These are phyloP conservation scores for Incurvaria masculella DNA, from an alignment of 2,888 invertebrate genomes.

Conservation along the genomic window DNA sequence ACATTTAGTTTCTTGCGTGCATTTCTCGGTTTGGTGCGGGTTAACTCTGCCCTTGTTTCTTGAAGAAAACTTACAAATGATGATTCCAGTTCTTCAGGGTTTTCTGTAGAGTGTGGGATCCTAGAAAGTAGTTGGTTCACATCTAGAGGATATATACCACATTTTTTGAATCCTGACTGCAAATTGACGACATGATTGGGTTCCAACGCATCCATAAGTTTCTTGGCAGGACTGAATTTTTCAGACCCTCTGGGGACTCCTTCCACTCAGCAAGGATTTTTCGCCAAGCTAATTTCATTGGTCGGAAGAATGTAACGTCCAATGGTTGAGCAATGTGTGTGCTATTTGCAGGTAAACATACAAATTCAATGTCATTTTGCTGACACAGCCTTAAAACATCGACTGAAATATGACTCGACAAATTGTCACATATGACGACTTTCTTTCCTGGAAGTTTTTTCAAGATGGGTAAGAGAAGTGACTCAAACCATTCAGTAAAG, in stretches of 20 bases:
- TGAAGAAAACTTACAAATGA: slow-evolving; percentile 2
- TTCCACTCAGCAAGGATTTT: slow-evolving; percentile 16
- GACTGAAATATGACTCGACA: slow-evolving; percentile 19
- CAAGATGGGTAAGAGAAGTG: slow-evolving; percentile 9
- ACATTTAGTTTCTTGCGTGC: slow-evolving; percentile 2
- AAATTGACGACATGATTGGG: slow-evolving; percentile 11
- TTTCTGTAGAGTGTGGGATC: neutral
- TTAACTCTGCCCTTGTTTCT: slow-evolving; percentile 1
- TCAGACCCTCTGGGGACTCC: slow-evolving; percentile 12
- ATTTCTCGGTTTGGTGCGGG: slow-evolving; percentile 1
- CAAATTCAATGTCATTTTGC: slow-evolving; percentile 24
- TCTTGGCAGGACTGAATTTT: slow-evolving; percentile 14
- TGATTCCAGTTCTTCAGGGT: neutral
- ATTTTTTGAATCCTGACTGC: slow-evolving; percentile 15
- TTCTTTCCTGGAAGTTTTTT: slow-evolving; percentile 13
- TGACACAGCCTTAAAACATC: slow-evolving; percentile 21
- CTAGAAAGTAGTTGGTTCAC: slow-evolving; percentile 1
- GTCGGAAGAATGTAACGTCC: slow-evolving; percentile 21
- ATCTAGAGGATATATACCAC: slow-evolving; percentile 14
- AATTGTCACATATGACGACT: slow-evolving; percentile 26
- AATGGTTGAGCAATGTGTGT: slow-evolving; percentile 22
- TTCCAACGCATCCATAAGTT: slow-evolving; percentile 11
- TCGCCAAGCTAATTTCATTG: slow-evolving; percentile 21
- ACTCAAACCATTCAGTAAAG: slow-evolving; percentile 14
- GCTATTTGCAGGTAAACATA: slow-evolving; percentile 24